Conservation (phyloP, 2,797 vertebrate genomes). For the Smutsia gigantea region DNA sequence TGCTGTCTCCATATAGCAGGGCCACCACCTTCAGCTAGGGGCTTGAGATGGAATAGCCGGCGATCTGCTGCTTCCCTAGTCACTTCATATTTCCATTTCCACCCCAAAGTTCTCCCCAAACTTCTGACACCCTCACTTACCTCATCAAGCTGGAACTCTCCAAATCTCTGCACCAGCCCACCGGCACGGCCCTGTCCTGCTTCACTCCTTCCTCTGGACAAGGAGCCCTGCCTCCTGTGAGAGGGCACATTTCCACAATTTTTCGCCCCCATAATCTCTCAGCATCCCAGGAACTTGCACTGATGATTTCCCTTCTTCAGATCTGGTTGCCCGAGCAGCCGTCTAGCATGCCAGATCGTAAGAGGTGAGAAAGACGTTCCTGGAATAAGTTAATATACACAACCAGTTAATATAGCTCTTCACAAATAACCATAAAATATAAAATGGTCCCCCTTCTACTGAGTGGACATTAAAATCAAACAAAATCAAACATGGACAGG, state of each 20-base stretch:
- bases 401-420: not conserved
- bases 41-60: not conserved
- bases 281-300: not conserved
- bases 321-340: not conserved
- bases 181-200: accelerated
- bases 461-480: constrained; percentile 22
- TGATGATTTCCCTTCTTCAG: not conserved
- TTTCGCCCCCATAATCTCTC: not conserved
- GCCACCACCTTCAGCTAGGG: not conserved
- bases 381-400: not conserved
- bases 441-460: not conserved
- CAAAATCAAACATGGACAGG: not conserved
- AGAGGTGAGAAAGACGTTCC: not conserved
- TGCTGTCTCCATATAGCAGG: not conserved
- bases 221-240: not conserved
- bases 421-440: not conserved
- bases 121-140: not conserved
- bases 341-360: not conserved
- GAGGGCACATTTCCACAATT: not conserved
- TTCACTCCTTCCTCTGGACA: not conserved
- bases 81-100: not conserved
- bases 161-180: not conserved
- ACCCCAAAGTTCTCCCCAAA: not conserved
- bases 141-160: not conserved
- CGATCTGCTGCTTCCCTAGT: not conserved